A percentile compares a stretch with the other conserved stretches of the same genome.
Conservation (phyloP, 2,888 invertebrate genomes). For the Drepanosiphum platanoidis region DNA sequence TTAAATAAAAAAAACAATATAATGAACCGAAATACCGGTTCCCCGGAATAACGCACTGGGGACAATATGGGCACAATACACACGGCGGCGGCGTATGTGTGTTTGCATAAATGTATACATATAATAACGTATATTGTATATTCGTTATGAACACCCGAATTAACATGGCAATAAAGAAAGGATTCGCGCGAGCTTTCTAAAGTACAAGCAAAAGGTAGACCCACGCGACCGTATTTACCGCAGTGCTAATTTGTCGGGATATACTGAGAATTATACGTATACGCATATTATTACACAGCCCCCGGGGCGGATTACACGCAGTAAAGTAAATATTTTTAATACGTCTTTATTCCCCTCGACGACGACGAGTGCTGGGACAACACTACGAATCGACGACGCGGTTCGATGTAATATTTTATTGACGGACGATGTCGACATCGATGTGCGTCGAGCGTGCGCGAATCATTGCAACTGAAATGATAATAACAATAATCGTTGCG, state of each 20-base stretch:
- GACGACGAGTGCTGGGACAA: neutral
- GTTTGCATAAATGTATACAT: neutral
- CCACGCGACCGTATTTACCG: neutral
- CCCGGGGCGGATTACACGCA: neutral
- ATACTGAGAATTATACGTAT: neutral
- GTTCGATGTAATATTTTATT: no score
- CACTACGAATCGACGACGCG: no score
- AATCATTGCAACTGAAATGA: no score
- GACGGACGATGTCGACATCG: no score
- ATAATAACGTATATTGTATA: neutral
- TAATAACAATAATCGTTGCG: no score
- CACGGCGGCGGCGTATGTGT: neutral
- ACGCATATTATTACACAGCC: neutral
- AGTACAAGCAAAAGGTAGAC: neutral
- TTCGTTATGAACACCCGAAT: neutral
- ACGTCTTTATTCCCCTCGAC: neutral
- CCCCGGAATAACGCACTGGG: no score
- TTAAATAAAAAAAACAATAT: no score
- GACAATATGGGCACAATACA: neutral
- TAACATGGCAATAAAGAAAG: constrained; percentile 8
- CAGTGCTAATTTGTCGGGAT: neutral
- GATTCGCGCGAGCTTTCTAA: neutral
- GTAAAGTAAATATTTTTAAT: neutral
- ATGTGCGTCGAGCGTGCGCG: no score
- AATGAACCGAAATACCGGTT: neutral